phyloP scores from a whole-genome alignment of 2,113 vertebrate genomes.

The Trogon melanurus region DNA sequence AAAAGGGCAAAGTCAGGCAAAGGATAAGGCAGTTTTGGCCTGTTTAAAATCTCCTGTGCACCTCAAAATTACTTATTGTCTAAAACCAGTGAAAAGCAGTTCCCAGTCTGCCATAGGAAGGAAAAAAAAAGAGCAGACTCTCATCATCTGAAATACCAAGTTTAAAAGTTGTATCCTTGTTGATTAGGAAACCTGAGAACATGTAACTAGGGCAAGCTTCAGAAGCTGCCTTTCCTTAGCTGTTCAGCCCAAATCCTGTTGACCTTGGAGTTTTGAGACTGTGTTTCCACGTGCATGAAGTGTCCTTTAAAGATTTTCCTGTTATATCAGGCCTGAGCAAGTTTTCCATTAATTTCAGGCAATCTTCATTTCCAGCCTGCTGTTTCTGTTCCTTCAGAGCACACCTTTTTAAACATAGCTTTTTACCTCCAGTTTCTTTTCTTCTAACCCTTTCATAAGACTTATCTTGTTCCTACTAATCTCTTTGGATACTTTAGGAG shows the following conservation, averaged over 20 bases:
- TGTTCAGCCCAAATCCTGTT: neutral
- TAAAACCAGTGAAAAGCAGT: neutral
- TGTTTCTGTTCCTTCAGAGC: neutral
- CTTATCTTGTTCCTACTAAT: neutral
- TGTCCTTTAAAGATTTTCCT: neutral
- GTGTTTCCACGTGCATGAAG: neutral
- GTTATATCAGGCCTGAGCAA: neutral
- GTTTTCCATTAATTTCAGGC: slow-evolving; percentile 11
- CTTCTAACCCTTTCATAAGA: neutral
- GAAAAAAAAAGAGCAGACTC: neutral
- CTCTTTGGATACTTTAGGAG: neutral
- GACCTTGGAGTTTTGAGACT: neutral
- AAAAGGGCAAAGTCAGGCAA: neutral
- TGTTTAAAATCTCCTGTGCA: slow-evolving; percentile 14
- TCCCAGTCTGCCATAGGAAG: neutral
- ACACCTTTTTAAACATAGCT: neutral
- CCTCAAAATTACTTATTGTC: neutral
- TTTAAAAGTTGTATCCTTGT: neutral
- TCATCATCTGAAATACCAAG: neutral
- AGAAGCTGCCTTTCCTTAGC: neutral
- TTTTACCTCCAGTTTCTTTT: neutral
- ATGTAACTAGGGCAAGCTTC: neutral
- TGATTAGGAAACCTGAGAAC: neutral
- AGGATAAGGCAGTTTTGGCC: neutral
- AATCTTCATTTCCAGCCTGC: neutral